Conservation (phyloP, 2,888 invertebrate genomes). For the Eupithecia insigniata region DNA sequence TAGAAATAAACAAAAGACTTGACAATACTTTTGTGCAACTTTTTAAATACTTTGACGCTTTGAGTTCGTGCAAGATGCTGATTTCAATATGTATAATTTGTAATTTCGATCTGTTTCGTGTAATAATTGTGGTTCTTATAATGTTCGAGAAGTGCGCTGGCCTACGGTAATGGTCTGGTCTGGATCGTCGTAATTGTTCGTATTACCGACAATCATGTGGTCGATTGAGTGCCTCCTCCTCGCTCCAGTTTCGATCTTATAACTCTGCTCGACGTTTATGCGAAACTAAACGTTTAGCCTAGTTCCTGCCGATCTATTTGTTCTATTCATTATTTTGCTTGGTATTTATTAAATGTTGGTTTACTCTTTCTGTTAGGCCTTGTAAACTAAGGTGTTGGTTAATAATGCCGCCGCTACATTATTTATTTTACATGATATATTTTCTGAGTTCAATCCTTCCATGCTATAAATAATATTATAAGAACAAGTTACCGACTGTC, state of each 20-base stretch:
- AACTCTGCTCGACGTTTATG: not conserved
- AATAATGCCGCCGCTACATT: too few species aligned
- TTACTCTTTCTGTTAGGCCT: not conserved
- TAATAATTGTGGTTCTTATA: not conserved
- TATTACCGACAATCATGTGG: not conserved
- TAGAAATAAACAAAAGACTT: too few species aligned
- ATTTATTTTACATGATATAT: too few species aligned
- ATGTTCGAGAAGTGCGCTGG: not conserved
- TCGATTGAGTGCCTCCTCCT: not conserved
- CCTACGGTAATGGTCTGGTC: not conserved
- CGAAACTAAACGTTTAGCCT: not conserved
- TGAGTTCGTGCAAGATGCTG: too few species aligned
- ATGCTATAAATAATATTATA: too few species aligned
- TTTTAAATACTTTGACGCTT: too few species aligned
- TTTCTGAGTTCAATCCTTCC: too few species aligned
- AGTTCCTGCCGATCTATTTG: not conserved
- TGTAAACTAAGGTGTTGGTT: not conserved
- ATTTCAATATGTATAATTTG: not conserved
- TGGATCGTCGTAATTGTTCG: not conserved
- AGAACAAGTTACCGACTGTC: too few species aligned
- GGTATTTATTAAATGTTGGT: not conserved
- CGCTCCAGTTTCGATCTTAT: not conserved
- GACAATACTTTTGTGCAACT: too few species aligned
- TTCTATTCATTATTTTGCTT: not conserved
- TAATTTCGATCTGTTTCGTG: not conserved